Evolutionary conservation across 2,888 invertebrate species (phyloP), one percentile per base, ranked within the genome.

Genomic region (Liposcelis brunnea): DNA sequence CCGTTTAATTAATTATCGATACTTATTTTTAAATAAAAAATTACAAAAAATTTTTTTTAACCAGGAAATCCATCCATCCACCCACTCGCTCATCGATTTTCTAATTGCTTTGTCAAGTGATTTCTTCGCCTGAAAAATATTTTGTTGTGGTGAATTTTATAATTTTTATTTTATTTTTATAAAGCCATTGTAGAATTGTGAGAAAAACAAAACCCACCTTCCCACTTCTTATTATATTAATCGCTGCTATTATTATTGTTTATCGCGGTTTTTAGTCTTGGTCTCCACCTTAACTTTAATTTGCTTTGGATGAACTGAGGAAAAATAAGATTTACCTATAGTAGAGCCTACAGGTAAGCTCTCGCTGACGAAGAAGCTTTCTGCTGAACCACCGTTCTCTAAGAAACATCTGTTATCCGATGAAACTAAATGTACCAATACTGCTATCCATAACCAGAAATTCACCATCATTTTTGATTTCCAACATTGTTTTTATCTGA

Each of bases 321-420:
- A 36, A 5, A 19, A n/a, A 31, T 12, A 18, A 18, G 3, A 46
- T 55, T 56, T 53, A 63, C 89, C 89, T 48, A 89, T 75, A 42
- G 77, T 71, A 52, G 80, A 77, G 50, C 87, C 86, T 38, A 89
- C 77, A 14, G 78, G 71, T 42, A 79, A 70, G 59, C 86, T 85
- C 67, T 91, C 91, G 60, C 80, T 79, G 54, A 90, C 84, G 61
- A 87, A 82, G 63, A 91, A 85, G 61, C 82, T 89, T 61, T 87
- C 89, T 43, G 87, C 86, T 1, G 90, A 86, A 38, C 86, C 86
- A 32, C 90, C 90, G 57, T 80, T 85, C 67, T 86, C 83, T 59
- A 91, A 67, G 64, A 84, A 91, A 61, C 91, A 91, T 57, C 89
- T 72, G 57, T 83, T 83, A 67, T 90, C 89, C 55, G 79, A 72